Base-by-base conservation (phyloP, 2,888 invertebrate species). In the Stenichneumon culpator region DNA sequence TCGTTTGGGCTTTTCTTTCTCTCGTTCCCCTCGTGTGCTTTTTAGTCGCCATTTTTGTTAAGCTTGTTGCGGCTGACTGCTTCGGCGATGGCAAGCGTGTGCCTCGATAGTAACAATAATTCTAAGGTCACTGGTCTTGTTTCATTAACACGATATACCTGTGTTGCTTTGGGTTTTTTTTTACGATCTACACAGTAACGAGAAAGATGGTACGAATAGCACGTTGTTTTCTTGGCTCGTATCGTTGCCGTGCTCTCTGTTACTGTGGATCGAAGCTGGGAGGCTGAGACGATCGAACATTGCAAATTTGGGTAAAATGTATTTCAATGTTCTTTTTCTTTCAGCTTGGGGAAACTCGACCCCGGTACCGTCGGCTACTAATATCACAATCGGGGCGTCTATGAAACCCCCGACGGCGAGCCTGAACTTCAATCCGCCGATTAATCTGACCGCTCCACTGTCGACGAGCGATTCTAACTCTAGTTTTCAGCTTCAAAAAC, bases 401-500 rank as follows among this genome's bases (percentile, higher is more conserved):
- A 91, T 91, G 91, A 94, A 93, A 90, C 94, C 94, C 68, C 93
- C 94, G 60, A 93, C 93, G 28, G 88, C 91, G 65, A 91, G 93
- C 87, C 90, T 94, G 79, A 93, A 88, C 88, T 94, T 94, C 85
- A 94, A 93, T 89, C 86, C 92, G 69, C 92, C 94, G 47, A 88
- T 90, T 54, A 94, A 93, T 88, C 86, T 94, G 47, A 92, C 92
- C 3, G 92, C 93, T 78, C 93, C 94, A 52, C 89, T 93, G 63
- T 88, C 93, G 65, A 83, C 90, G 36, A 90, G 89, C 16, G 93
- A 93, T 82, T 81, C 92, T 5, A 91, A 86, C 82, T 92, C 93
- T 19, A 93, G 92, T 89, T 97, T 97, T 94, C 96, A 96, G 90
- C 95, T 97, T 60, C 97, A 97, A 94, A 97, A 96, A 90, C 97